Evolutionary conservation across 2,797 vertebrate genomes (phyloP), one percentile per base, ranked within the genome.

Genomic region (Xenopus petersii): DNA sequence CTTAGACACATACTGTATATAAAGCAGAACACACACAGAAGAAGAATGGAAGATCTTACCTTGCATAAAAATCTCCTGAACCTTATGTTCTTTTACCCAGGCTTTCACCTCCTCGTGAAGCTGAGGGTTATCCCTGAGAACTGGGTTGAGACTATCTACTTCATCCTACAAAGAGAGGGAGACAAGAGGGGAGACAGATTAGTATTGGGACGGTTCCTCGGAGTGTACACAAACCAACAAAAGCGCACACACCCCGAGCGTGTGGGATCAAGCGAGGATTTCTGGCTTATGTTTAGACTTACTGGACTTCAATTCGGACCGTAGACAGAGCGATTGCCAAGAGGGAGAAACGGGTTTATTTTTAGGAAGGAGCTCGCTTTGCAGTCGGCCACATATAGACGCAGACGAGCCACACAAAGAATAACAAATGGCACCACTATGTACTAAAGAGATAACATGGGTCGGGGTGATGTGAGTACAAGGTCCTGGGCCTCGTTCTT

Each of bases 51-150:
- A 73, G 81, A 67, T 88, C 86, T 92, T 93, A 98, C 97, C 97
- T 98, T 99, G 96, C 97, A 98, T 97, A 95, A 99, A 99, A 93
- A 99, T 99, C 87, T 99, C 97, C 90, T 99, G 98, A 90, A 96
- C 96, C 84, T 99, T 98, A 90, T 99, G 97, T 87, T 98, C 94
- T 91, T 99, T 99, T 82, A 99, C 94, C 98, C 97, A 98, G 90
- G 93, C 88, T 89, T 94, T 97, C 83, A 98, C 94, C 88, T 99
- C 97, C 84, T 98, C 96, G 75, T 95, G 94, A 88, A 99, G 96
- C 86, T 96, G 95, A 71, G 94, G 94, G 89, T 97, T 95, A 87
- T 98, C 96, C 93, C 95, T 97, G 86, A 99, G 93, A 90, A 98
- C 90, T 83, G 96, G 96, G 88, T 92, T 98, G 87, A 95, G 92